Evolutionary conservation across 30 jellyfish, hydroid and myxozoan genomes (phyloP).

Genomic region (Cassiopea andromeda): DNA sequence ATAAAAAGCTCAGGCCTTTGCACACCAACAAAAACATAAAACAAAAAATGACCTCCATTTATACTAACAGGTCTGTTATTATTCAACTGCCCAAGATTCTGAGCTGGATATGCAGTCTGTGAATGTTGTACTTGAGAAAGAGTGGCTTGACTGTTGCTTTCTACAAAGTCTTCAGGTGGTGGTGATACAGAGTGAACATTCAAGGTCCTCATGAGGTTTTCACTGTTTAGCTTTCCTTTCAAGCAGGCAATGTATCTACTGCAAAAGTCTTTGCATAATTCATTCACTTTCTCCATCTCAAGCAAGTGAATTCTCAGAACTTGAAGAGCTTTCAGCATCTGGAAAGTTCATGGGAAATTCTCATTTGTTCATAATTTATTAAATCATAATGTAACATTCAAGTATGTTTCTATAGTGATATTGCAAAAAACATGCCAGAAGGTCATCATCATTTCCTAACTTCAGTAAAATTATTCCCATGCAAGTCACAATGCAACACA

Average conservation of each 20-base stretch:
- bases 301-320: slow-evolving; percentile 89
- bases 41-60: no score
- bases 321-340: slow-evolving; percentile 96
- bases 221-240: slow-evolving; percentile 94
- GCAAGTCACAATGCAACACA: no score
- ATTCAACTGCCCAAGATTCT: slow-evolving; percentile 19
- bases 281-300: slow-evolving; percentile 96
- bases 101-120: slow-evolving; percentile 45
- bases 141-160: slow-evolving; percentile 20
- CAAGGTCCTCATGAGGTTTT: slow-evolving; percentile 93
- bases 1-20: no score
- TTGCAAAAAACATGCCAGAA: no score
- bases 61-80: slow-evolving; percentile 27
- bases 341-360: background rate
- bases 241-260: slow-evolving; percentile 93
- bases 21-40: no score
- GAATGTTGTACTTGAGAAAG: slow-evolving; percentile 59
- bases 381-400: no score
- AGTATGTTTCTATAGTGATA: no score
- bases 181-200: slow-evolving; percentile 89
- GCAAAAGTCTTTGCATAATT: slow-evolving; percentile 95
- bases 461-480: no score
- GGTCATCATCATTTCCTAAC: no score
- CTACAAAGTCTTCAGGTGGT: slow-evolving; percentile 68
- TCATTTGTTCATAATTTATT: background rate